Conservation (phyloP, 2,113 vertebrate species). For the Isurus oxyrinchus region DNA sequence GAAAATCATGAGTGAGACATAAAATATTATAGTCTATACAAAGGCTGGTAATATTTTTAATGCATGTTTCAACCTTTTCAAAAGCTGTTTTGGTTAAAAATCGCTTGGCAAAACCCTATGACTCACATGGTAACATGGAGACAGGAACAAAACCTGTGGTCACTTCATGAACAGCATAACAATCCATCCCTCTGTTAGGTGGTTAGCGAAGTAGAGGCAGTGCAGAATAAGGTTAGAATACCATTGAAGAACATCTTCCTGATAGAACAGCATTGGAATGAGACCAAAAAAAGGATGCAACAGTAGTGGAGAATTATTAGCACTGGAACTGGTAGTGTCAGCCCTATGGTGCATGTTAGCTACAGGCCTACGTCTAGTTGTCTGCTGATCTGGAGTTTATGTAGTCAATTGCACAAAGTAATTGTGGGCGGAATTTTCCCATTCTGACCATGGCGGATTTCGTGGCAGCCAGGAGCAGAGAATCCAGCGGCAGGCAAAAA, state of each 20-base stretch:
- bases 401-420: background rate
- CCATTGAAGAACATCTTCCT: background rate
- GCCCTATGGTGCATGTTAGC: background rate
- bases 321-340: background rate
- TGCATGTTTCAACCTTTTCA: background rate
- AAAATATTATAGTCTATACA: background rate
- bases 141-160: background rate
- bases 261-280: background rate
- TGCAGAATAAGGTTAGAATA: background rate
- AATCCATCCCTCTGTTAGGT: background rate
- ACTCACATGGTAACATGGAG: background rate
- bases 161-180: background rate
- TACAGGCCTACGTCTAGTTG: background rate
- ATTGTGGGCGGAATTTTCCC: background rate
- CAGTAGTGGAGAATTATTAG: background rate
- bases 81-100: background rate
- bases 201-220: background rate
- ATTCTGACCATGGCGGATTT: too few relatives aligned
- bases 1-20: background rate
- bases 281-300: background rate
- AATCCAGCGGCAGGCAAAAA: too few relatives aligned
- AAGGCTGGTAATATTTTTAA: background rate
- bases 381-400: background rate
- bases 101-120: background rate
- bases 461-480: too few relatives aligned